Evolutionary conservation across 1,140 invertebrate genomes (phyloP).

Genomic region (Neodiprion fabricii): DNA sequence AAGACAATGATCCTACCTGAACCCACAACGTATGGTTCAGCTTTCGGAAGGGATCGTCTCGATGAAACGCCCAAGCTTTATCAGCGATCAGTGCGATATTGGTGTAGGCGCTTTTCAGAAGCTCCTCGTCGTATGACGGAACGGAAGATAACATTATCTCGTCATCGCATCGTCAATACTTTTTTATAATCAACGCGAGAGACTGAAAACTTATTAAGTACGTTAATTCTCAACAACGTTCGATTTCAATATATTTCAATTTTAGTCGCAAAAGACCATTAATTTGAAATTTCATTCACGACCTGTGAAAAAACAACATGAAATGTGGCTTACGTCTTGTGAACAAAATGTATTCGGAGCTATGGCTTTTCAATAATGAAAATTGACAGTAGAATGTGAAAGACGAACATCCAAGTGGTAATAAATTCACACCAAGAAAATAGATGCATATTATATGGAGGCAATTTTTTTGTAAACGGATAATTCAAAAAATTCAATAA

Average conservation of each 20-base stretch:
- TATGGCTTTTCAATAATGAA: neutral
- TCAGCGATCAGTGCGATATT: conserved; percentile 53
- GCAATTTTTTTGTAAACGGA: too few relatives aligned
- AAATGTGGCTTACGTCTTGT: neutral
- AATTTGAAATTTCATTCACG: neutral
- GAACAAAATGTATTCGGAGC: conserved; percentile 2
- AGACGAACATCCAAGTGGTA: neutral
- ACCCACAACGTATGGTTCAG: conserved; percentile 51
- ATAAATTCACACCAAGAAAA: neutral
- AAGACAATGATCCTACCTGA: conserved; percentile 39
- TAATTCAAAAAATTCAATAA: too few relatives aligned
- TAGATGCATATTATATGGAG: neutral
- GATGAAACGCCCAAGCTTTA: conserved; percentile 47
- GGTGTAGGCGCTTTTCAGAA: conserved; percentile 50
- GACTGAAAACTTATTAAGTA: neutral
- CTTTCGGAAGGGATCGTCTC: conserved; percentile 45
- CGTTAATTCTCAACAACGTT: neutral
- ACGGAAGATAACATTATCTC: conserved; percentile 52
- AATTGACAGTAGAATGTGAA: neutral
- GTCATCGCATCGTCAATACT: conserved; percentile 36
- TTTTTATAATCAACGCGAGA: neutral
- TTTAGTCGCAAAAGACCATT: too few relatives aligned
- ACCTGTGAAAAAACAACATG: neutral
- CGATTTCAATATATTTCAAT: too few relatives aligned
- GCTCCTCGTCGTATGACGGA: conserved; percentile 49